Conservation (phyloP, 2,113 vertebrate genomes). For the Talpa occidentalis region DNA sequence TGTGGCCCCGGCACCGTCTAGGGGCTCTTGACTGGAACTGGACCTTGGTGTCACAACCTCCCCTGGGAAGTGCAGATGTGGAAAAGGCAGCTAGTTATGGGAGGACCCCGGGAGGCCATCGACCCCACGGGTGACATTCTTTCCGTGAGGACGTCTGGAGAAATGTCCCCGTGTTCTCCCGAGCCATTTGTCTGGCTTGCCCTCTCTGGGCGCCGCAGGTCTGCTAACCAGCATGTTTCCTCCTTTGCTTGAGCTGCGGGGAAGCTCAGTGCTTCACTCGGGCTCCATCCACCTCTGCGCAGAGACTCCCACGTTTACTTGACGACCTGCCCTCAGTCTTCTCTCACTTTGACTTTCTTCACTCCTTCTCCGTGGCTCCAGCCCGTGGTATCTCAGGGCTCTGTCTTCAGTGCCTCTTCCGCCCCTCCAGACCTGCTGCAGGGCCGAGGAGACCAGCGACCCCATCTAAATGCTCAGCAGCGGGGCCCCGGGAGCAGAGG, state of each 20-base stretch:
- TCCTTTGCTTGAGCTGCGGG: not conserved
- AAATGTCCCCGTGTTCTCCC: not conserved
- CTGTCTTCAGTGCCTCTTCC: not conserved
- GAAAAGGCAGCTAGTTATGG: rapidly evolving
- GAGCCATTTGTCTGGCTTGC: not conserved
- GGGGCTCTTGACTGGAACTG: not conserved
- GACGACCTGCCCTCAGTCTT: rapidly evolving
- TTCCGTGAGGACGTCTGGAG: not conserved
- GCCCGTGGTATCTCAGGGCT: no score
- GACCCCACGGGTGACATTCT: rapidly evolving
- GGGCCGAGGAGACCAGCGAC: rapidly evolving
- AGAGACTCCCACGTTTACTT: not conserved
- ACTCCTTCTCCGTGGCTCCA: rapidly evolving
- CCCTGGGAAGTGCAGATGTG: rapidly evolving
- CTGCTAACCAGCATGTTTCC: not conserved
- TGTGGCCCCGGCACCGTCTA: rapidly evolving
- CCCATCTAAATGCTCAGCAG: rapidly evolving
- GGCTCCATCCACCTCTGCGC: rapidly evolving
- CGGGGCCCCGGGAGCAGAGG: not conserved
- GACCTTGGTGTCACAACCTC: not conserved
- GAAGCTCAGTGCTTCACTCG: not conserved
- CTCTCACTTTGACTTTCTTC: rapidly evolving
- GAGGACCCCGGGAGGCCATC: rapidly evolving
- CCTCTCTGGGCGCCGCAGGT: not conserved
- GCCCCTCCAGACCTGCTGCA: rapidly evolving